Evolutionary conservation across 2,888 invertebrate genomes (phyloP).

Genomic region (Drosophila paracracens): DNA sequence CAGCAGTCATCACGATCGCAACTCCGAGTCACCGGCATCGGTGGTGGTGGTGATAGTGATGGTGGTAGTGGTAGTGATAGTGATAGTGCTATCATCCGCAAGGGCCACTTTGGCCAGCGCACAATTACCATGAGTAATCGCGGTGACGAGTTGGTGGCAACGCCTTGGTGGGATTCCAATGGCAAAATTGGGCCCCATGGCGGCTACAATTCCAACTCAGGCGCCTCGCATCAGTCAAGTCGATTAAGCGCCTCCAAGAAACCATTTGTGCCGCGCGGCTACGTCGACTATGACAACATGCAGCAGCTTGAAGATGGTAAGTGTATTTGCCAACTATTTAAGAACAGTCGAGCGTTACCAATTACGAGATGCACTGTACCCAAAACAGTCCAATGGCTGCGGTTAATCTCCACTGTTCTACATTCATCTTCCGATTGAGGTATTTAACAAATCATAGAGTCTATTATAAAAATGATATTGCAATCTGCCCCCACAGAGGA

Average conservation of each 20-base stretch:
- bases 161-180: conserved; percentile 50
- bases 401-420: background rate
- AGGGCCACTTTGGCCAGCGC: conserved; percentile 46
- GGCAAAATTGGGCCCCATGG: conserved; percentile 25
- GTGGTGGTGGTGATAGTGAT: background rate
- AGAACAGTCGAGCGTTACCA: background rate
- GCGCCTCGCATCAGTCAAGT: conserved; percentile 12
- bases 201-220: conserved; percentile 6
- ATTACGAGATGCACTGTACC: background rate
- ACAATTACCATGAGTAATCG: conserved; percentile 52
- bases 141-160: conserved; percentile 18
- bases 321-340: background rate
- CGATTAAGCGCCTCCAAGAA: conserved; percentile 45
- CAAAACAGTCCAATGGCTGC: background rate
- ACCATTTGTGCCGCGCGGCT: conserved; percentile 80
- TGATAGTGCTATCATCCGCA: conserved; percentile 16
- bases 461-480: background rate
- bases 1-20: conserved; percentile 5
- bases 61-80: background rate
- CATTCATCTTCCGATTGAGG: background rate
- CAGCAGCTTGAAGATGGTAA: conserved; percentile 83
- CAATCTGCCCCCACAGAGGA: conserved; percentile 49
- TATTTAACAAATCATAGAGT: background rate
- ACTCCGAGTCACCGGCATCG: background rate
- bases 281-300: conserved; percentile 85